These are phyloP conservation scores for Leptopilina myrica DNA, from an alignment of 2,888 invertebrate genomes.

Conservation along the genomic window DNA sequence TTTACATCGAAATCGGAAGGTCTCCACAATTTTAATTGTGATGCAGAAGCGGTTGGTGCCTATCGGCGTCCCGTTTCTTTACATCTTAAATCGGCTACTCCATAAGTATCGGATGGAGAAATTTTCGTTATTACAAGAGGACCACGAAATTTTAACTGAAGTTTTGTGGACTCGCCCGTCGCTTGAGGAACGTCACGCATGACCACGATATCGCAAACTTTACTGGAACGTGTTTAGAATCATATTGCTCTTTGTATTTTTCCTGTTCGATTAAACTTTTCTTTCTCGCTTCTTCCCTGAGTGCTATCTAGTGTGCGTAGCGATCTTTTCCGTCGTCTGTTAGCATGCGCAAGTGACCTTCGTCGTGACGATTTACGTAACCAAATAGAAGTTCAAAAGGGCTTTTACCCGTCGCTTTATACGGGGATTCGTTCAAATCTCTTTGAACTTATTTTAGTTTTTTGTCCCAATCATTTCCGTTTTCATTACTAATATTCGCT, in stretches of 20 bases:
- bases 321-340: background rate
- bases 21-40: no score
- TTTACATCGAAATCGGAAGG: background rate
- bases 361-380: background rate
- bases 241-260: conserved; percentile 31
- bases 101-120: no score
- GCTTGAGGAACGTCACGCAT: background rate
- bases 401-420: conserved; percentile 1
- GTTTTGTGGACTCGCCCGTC: background rate
- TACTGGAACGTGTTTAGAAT: conserved; percentile 2
- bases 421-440: conserved; percentile 19
- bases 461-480: conserved; percentile 5
- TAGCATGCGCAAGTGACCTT: background rate
- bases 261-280: conserved; percentile 8
- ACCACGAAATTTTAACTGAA: background rate
- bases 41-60: no score
- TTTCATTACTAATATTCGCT: background rate
- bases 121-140: background rate
- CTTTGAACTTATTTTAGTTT: background rate
- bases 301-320: background rate
- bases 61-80: no score
- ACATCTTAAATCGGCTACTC: no score
- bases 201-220: conserved; percentile 31
- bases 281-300: conserved; percentile 17
- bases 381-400: background rate